Percentiles rank a stretch among this genome's conserved stretches.
phyloP scores from a whole-genome alignment of 2,888 invertebrate species.

The Cacoxenus indagator region DNA sequence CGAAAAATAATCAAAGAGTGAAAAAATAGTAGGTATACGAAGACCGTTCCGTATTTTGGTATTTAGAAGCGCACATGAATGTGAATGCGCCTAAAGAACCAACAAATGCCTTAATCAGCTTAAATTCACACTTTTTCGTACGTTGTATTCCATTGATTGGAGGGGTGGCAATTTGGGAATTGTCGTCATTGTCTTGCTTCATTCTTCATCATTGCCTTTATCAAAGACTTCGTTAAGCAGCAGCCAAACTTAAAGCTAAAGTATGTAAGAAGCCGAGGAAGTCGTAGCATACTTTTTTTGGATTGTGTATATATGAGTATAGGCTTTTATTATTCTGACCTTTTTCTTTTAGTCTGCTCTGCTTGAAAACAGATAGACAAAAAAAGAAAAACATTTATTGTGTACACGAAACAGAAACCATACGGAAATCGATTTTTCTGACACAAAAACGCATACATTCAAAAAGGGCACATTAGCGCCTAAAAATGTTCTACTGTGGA shows the following conservation, averaged over 20 bases:
- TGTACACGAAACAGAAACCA: background rate
- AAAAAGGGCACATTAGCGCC: conserved; percentile 29
- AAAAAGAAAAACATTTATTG: conserved; percentile 13
- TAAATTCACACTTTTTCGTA: conserved; percentile 62
- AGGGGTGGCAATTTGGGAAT: background rate
- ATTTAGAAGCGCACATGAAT: background rate
- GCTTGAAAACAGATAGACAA: conserved; percentile 1
- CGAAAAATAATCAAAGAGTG: background rate
- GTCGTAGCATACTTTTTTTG: background rate
- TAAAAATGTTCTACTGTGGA: conserved; percentile 17
- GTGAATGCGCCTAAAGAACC: conserved; percentile 18
- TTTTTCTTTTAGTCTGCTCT: conserved; percentile 41
- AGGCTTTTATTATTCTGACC: conserved; percentile 64
- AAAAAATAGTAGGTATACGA: background rate
- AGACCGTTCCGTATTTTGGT: background rate
- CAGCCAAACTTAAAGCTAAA: background rate
- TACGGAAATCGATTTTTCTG: conserved; percentile 9
- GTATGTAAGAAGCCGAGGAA: conserved; percentile 25
- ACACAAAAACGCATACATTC: conserved; percentile 14
- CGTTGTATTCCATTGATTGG: conserved; percentile 3
- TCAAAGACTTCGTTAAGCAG: conserved; percentile 42
- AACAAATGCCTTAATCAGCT: conserved; percentile 67
- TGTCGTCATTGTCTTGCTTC: background rate
- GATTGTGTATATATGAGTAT: conserved; percentile 55
- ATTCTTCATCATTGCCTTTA: conserved; percentile 36